Base-by-base conservation (phyloP, 2,888 invertebrate genomes). In the Aelia acuminata region DNA sequence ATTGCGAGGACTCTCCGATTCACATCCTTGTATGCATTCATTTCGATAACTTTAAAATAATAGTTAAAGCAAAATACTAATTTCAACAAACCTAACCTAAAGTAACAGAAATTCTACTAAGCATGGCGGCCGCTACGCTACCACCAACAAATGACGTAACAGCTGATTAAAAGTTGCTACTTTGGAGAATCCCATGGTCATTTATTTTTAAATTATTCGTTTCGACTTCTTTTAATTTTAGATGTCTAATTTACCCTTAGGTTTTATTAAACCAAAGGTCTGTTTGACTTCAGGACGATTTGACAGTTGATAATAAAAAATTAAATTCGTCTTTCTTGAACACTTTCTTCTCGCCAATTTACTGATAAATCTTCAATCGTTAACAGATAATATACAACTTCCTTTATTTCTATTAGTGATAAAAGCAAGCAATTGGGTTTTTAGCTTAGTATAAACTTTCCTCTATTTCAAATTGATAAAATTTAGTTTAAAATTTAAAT, bases 1-100 rank as follows among this genome's bases (percentile, higher is more conserved):
- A 97, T 97, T 92, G 97, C 96, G 93, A 97, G 94, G 93, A 97
- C 97, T 93, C 97, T 95, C 94, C 97, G 95, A 94, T 97, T 97
- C 93, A 96, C 96, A 94, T 97, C 97, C 93, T 96, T 96, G 80
- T 90, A 88, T 50, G 90, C 87, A 89, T 90, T 90, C 90, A 90
- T 90, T 31, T 57, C 84, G 84, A 20, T 43, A 47, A 63, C 39
- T 20, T 26, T 84, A 48, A 88, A 43, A 84, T 53, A 53, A 88
- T 53, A 70, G 80, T 49, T 15, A 49, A 63, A 63, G 63, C 63
- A 88, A 88, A 88, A 88, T 88, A 88, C 57, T 84, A 88, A 75
- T 88, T 88, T 84, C 49, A 84, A 88, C 84, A 88, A 84, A 53
- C 84, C 84, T 75, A 75, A 88, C 80, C 88, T 75, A 75, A 84